Conservation (phyloP, 2,888 invertebrate species). For the Amphipoea oculea region DNA sequence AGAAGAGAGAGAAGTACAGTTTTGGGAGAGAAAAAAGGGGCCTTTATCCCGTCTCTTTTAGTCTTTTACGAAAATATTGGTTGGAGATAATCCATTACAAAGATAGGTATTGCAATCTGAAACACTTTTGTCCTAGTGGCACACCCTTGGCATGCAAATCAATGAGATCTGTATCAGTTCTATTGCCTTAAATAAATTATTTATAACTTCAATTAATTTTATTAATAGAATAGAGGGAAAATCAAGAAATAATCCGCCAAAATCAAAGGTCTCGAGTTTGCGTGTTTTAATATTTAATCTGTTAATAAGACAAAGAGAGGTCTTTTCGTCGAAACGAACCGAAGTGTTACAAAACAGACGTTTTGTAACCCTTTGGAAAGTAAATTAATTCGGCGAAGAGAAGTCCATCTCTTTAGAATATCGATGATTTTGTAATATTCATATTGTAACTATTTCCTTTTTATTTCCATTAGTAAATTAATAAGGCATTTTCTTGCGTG, state of each 20-base stretch:
- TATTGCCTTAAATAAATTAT: neutral
- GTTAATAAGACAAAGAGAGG: constrained; percentile 25
- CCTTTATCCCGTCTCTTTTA: neutral
- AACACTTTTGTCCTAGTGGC: neutral
- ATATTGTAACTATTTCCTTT: neutral
- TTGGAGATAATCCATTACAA: no score
- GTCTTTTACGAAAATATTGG: neutral
- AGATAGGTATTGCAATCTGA: neutral
- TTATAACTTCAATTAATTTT: neutral
- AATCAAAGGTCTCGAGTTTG: neutral
- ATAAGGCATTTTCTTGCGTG: neutral
- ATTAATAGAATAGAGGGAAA: neutral
- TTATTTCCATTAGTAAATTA: neutral
- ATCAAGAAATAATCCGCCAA: neutral
- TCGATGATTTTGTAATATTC: constrained; percentile 26
- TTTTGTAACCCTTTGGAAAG: constrained; percentile 33
- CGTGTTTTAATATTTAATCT: constrained; percentile 49
- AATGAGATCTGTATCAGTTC: neutral
- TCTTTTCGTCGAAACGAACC: constrained; percentile 8
- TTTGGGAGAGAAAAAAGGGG: no score
- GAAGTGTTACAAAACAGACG: constrained; percentile 36
- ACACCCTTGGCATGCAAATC: neutral
- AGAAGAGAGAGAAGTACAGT: no score
- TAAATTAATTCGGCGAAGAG: constrained; percentile 38
- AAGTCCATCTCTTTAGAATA: neutral